Conservation (phyloP, 1,140 invertebrate species). For the Oreohelix idahoensis region DNA sequence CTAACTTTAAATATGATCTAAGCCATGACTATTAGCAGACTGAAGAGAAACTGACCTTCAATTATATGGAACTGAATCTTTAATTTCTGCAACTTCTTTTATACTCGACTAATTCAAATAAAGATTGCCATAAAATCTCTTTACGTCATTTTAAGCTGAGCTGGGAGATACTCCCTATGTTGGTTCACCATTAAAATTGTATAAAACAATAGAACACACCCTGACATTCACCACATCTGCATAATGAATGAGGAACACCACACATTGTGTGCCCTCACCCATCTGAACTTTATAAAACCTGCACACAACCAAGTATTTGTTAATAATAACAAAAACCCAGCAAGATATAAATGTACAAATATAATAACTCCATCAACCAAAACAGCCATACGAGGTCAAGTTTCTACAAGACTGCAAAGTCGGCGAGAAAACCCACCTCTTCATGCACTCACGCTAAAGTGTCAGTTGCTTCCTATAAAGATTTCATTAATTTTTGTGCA, state of each 20-base stretch:
- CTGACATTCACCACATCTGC: not conserved
- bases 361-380: not conserved
- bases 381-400: not conserved
- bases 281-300: not conserved
- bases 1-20: no score
- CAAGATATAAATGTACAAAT: slow-evolving; percentile 6
- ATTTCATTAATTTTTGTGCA: not conserved
- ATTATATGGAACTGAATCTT: no score
- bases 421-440: not conserved
- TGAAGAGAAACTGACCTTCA: no score
- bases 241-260: not conserved
- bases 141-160: no score
- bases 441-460: not conserved
- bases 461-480: not conserved
- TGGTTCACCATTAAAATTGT: no score
- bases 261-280: not conserved
- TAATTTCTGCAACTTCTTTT: no score
- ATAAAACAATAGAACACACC: not conserved
- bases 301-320: not conserved
- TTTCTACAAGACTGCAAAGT: not conserved
- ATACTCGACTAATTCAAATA: no score
- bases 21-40: no score
- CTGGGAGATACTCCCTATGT: no score
- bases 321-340: not conserved
- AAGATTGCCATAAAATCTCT: no score